phyloP scores from a whole-genome alignment of 2,888 invertebrate genomes.

The Galerucella nymphaeae region DNA sequence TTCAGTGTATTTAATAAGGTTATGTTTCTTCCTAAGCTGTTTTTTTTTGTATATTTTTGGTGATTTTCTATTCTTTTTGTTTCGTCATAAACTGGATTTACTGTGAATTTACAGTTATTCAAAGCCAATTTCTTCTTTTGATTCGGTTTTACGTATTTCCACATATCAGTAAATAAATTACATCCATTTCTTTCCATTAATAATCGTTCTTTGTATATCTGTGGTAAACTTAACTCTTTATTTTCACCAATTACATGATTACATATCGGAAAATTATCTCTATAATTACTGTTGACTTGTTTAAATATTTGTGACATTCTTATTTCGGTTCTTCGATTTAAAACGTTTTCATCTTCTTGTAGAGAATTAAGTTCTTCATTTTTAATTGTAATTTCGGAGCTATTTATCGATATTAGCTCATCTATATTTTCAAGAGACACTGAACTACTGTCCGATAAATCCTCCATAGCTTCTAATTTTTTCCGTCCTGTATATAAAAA shows the following conservation, averaged over 20 bases:
- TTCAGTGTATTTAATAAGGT: conserved; percentile 58
- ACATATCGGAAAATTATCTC: conserved; percentile 57
- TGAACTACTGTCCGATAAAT: conserved; percentile 52
- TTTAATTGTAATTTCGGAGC: conserved; percentile 40
- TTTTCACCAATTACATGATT: conserved; percentile 39
- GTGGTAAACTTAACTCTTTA: conserved; percentile 49
- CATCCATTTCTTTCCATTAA: conserved; percentile 44
- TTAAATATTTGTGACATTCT: conserved; percentile 53
- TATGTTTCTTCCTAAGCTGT: conserved; percentile 53
- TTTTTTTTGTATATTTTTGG: conserved; percentile 39
- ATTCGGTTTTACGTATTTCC: conserved; percentile 51
- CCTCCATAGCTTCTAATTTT: conserved; percentile 31
- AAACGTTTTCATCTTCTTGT: conserved; percentile 21
- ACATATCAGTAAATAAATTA: conserved; percentile 46
- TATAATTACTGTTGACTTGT: conserved; percentile 59
- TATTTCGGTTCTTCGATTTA: conserved; percentile 18
- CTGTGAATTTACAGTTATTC: conserved; percentile 53
- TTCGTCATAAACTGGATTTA: conserved; percentile 53
- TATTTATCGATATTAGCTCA: conserved; percentile 57
- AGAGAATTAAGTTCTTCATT: conserved; percentile 25
- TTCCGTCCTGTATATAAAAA: conserved; percentile 15
- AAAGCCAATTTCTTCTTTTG: conserved; percentile 44
- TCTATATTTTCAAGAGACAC: conserved; percentile 60
- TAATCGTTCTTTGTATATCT: conserved; percentile 57
- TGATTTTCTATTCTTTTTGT: conserved; percentile 18